Percentiles rank a stretch among this genome's conserved stretches.
These are phyloP conservation scores for Semnopithecus entellus DNA, from an alignment of 2,113 vertebrate genomes.

Conservation along the genomic window DNA sequence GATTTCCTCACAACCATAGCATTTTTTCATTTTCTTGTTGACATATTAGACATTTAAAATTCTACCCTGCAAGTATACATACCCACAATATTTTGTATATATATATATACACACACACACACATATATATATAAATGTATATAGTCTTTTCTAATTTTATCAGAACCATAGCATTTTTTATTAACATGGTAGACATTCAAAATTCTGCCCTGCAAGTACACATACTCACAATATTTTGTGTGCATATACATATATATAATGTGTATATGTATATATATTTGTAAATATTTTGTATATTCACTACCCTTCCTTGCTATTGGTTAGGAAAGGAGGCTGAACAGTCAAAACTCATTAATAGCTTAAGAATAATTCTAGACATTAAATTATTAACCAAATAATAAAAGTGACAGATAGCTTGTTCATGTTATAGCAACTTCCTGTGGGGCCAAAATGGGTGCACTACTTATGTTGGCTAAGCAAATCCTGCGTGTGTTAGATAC, in stretches of 20 bases:
- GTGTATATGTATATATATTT: too few relatives aligned
- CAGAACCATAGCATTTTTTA: not conserved
- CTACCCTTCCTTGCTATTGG: not conserved
- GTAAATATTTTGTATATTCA: not conserved
- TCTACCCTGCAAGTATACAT: not conserved
- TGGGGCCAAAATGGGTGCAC: not conserved
- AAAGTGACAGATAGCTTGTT: not conserved
- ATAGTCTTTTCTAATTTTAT: slow-evolving; percentile 16
- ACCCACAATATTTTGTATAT: not conserved
- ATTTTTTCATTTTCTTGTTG: slow-evolving; percentile 8
- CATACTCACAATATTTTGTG: not conserved
- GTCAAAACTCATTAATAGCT: not conserved
- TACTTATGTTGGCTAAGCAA: not conserved
- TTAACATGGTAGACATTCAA: not conserved
- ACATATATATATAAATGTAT: not conserved
- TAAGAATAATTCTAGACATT: not conserved
- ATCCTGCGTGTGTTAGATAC: not conserved
- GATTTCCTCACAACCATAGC: not conserved
- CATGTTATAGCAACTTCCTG: not conserved
- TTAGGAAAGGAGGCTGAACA: not conserved
- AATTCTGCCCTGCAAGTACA: not conserved
- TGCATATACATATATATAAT: accelerated
- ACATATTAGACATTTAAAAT: not conserved
- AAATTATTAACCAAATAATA: slow-evolving; percentile 32
- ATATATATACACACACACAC: too few relatives aligned